Evolutionary conservation across 2,888 invertebrate species (phyloP), one percentile per base, ranked within the genome.

Genomic region (Leucophora obtusa): DNA sequence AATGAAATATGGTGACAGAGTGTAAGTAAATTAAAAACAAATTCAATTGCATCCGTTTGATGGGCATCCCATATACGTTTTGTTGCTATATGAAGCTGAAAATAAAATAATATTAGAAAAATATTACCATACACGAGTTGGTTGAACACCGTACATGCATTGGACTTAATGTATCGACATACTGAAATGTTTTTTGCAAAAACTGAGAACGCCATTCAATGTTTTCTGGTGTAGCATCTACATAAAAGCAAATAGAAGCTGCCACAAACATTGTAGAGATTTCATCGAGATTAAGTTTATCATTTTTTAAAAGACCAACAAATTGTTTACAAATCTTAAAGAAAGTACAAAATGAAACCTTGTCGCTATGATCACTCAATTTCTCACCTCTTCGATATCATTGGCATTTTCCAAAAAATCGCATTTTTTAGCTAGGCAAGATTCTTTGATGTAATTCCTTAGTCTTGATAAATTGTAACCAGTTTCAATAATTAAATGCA

Each of bases 271-370:
- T 79, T 8, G 82, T 73, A n/a, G 84, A 82, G n/a, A 86, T 81
- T 58, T 85, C 84, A 51, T 86, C 85, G 56, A 83, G 79, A 43
- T 83, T 84, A 1, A 85, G 47, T 28, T 85, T 85, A n/a, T 82
- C 75, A 0, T 80, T 75, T 24, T 85, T 73, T 0, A 85, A 33
- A 3, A 81, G 5, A n/a, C 72, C 47, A 21, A 76, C 58, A 10
- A 86, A 82, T 6, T 69, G 43, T 66, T 79, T 82, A 51, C 84
- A 86, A 6, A 85, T 83, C 86, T 86, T n/a, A 28, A 28, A 28
- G 15, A 91, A 97, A 97, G 91, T 38, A 35, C 4, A 59, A 18
- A 28, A 35, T 24, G 8, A 59, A 28, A 33, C 11, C 1, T 38
- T 38, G 11, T 38, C 11, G 38, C 17, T 18, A 63, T 10, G 3